phyloP scores from a whole-genome alignment of 2,888 invertebrate species.

The Patella caerulea region DNA sequence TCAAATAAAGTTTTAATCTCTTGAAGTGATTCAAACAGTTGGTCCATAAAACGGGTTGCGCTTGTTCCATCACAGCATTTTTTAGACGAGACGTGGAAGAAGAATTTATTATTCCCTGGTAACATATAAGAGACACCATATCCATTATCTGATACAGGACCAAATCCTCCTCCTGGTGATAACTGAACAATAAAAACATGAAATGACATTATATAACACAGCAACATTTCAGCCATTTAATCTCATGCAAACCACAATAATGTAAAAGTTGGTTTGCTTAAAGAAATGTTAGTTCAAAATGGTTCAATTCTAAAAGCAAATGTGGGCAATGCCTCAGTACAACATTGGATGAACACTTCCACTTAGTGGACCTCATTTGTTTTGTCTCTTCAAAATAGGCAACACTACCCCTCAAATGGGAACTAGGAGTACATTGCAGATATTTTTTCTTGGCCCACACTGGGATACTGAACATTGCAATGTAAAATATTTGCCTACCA shows the following conservation, averaged over 20 bases:
- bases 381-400: too few species aligned
- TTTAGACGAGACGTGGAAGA: slow-evolving; percentile 74
- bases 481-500: slow-evolving; percentile 57
- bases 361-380: too few species aligned
- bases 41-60: slow-evolving; percentile 68
- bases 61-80: slow-evolving; percentile 69
- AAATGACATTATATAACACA: too few species aligned
- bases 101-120: slow-evolving; percentile 72
- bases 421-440: background rate
- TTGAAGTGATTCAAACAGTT: slow-evolving; percentile 69
- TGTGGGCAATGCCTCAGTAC: too few species aligned
- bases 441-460: background rate
- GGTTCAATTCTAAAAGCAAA: too few species aligned
- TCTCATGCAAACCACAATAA: too few species aligned
- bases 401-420: too few species aligned
- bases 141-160: slow-evolving; percentile 74
- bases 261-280: too few species aligned
- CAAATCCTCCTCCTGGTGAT: slow-evolving; percentile 74
- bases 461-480: background rate
- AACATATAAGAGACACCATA: slow-evolving; percentile 74
- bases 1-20: slow-evolving; percentile 71
- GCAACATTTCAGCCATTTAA: too few species aligned
- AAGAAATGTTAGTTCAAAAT: too few species aligned
- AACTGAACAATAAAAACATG: slow-evolving; percentile 59
- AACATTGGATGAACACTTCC: too few species aligned